Conservation (phyloP, 2,888 invertebrate genomes). For the Isoperla grammatica region DNA sequence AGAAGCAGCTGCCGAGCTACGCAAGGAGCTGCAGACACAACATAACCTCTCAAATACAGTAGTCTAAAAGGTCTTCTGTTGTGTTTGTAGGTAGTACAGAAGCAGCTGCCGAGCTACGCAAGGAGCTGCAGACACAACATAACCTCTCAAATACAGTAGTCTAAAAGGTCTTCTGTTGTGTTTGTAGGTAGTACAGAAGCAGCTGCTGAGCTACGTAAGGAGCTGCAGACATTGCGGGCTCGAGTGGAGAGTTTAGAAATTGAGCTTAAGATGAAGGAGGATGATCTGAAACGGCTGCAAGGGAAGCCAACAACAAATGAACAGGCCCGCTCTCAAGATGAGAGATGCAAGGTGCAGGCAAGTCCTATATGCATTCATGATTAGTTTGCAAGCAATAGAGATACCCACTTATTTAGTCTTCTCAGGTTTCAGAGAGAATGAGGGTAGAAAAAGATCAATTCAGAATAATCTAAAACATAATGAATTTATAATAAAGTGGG, state of each 20-base stretch:
- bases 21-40: slow-evolving; percentile 65
- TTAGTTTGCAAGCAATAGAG: too few relatives aligned
- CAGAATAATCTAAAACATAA: too few relatives aligned
- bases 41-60: too few relatives aligned
- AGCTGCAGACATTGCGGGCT: slow-evolving; percentile 64
- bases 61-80: too few relatives aligned
- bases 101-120: slow-evolving; percentile 69
- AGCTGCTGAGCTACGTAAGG: slow-evolving; percentile 70
- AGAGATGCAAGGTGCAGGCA: slow-evolving; percentile 38
- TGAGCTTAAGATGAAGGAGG: slow-evolving; percentile 76
- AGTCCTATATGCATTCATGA: too few relatives aligned
- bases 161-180: too few relatives aligned
- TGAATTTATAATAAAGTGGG: too few relatives aligned
- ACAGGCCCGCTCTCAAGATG: slow-evolving; percentile 34
- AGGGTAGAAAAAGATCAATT: too few relatives aligned
- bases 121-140: slow-evolving; percentile 63
- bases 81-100: slow-evolving; percentile 54
- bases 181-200: slow-evolving; percentile 56
- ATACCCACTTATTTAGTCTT: too few relatives aligned
- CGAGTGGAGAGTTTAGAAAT: slow-evolving; percentile 77
- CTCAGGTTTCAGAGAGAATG: too few relatives aligned
- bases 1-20: slow-evolving; percentile 69
- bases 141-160: too few relatives aligned
- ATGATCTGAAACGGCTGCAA: slow-evolving; percentile 62
- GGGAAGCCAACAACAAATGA: not conserved